phyloP scores from a whole-genome alignment of 2,888 invertebrate species.

The Drosophila ustulata region DNA sequence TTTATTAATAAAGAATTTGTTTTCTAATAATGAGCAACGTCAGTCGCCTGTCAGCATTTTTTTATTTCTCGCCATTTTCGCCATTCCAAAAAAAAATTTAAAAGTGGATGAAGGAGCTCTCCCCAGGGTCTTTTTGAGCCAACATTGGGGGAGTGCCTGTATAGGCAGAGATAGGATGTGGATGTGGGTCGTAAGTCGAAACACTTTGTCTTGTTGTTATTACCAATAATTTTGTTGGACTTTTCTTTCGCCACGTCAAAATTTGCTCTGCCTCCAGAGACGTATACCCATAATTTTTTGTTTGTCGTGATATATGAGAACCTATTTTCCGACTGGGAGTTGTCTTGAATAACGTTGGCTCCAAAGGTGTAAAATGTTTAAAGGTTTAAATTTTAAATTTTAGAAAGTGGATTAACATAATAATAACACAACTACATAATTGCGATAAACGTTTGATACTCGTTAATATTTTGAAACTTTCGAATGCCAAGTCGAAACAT shows the following conservation, averaged over 20 bases:
- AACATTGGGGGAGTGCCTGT: slow-evolving; percentile 22
- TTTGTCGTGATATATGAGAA: slow-evolving; percentile 68
- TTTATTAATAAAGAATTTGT: slow-evolving; percentile 81
- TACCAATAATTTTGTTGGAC: slow-evolving; percentile 68
- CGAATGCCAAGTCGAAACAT: too few species aligned
- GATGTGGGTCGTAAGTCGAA: slow-evolving; percentile 54
- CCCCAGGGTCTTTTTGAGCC: slow-evolving; percentile 52
- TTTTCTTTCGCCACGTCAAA: slow-evolving; percentile 20
- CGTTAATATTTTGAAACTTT: too few species aligned
- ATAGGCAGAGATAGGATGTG: slow-evolving; percentile 9
- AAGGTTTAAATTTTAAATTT: too few species aligned
- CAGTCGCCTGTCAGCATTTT: slow-evolving; percentile 76
- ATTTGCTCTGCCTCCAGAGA: slow-evolving; percentile 38
- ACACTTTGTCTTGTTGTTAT: slow-evolving; percentile 80
- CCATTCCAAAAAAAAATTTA: slow-evolving; percentile 29
- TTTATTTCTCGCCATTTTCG: slow-evolving; percentile 32
- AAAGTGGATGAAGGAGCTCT: slow-evolving; percentile 54
- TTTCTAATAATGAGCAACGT: slow-evolving; percentile 79
- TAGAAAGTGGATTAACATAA: too few species aligned
- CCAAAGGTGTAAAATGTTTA: slow-evolving; percentile 14
- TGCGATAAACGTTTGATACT: too few species aligned
- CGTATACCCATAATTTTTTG: slow-evolving; percentile 57
- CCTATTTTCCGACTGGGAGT: slow-evolving; percentile 6
- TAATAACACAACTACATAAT: too few species aligned
- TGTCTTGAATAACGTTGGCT: slow-evolving; percentile 11